Percentiles rank a stretch among this genome's conserved stretches.
These are phyloP conservation scores for Cenopis cana DNA, from an alignment of 2,888 invertebrate genomes.

Conservation along the genomic window DNA sequence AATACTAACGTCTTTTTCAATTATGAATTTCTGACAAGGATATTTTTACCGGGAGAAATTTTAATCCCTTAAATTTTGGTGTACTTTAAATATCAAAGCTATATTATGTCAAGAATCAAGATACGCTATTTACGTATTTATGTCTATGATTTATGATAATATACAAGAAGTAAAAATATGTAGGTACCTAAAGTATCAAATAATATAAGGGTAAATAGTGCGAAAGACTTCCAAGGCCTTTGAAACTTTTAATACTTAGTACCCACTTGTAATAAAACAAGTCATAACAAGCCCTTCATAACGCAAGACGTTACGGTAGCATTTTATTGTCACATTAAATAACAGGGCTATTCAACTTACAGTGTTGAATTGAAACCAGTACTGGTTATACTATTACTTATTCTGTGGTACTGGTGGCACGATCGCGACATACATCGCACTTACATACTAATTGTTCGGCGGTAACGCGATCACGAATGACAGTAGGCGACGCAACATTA, in stretches of 20 bases:
- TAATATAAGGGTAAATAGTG: background rate
- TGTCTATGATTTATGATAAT: background rate
- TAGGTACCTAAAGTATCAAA: background rate
- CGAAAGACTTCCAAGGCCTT: background rate
- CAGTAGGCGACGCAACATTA: too few relatives aligned
- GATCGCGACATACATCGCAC: too few relatives aligned
- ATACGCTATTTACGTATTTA: background rate
- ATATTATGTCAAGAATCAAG: too few relatives aligned
- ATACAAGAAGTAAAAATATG: background rate
- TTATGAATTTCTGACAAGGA: too few relatives aligned
- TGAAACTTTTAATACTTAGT: slow-evolving; percentile 4
- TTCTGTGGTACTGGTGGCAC: too few relatives aligned
- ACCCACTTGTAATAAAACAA: slow-evolving; percentile 39
- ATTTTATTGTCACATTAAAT: slow-evolving; percentile 40
- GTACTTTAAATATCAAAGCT: background rate
- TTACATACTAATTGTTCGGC: too few relatives aligned
- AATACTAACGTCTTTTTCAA: too few relatives aligned
- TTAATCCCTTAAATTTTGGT: too few relatives aligned
- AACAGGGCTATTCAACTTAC: slow-evolving; percentile 4
- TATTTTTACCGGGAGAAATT: background rate
- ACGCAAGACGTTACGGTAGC: slow-evolving; percentile 22
- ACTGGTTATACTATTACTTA: too few relatives aligned
- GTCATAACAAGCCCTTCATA: slow-evolving; percentile 27
- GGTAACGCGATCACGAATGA: too few relatives aligned
- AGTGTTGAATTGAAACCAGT: background rate